Base-by-base conservation (phyloP, 2,888 invertebrate genomes). In the Mesoligia furuncula region DNA sequence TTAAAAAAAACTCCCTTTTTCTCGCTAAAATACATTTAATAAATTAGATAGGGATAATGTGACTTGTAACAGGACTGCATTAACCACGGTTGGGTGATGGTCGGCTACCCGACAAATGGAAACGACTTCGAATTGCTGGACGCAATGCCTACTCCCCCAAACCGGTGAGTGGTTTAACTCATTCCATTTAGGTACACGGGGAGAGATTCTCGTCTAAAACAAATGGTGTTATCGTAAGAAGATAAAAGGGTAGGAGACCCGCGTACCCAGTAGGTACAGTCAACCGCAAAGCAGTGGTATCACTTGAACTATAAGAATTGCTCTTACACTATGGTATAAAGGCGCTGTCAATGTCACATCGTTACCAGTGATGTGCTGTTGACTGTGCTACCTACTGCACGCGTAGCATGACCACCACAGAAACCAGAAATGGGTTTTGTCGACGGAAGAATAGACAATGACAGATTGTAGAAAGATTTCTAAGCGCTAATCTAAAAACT, bases 11-110 rank as follows among this genome's bases (percentile, higher is more conserved):
- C 15, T 39, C 9, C 42, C 17, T n/a, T 9, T 9, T 42, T 66
- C 42, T 66, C 6, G 20, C 0, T 27, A 42, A n/a, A 39, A 66
- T 66, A 42, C n/a, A 4, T 39, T 15, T 64, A 0, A 36, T 24
- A 39, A 8, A 20, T 0, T 54, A 8, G n/a, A 1, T 42, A 27
- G 6, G 45, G 20, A 42, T 27, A 42, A 42, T 27, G 65, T 39
- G 65, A 66, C 27, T 68, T 69, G 15, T 48, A 17, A 57, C 90
- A 97, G 90, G 97, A 98, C 83, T 97, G 97, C 88, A 88, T 97
- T 24, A 95, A 96, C 68, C 93, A 95, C 62, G 98, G 98, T 0
- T 98, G 98, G 97, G 97, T 98, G 27, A 88, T 98, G 80, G 97
- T 97, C 8, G 97, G 97, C 3, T 98, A 97, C 88, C 98, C 98